Conservation (phyloP, 2,888 invertebrate species). For the Chironomus tentans region DNA sequence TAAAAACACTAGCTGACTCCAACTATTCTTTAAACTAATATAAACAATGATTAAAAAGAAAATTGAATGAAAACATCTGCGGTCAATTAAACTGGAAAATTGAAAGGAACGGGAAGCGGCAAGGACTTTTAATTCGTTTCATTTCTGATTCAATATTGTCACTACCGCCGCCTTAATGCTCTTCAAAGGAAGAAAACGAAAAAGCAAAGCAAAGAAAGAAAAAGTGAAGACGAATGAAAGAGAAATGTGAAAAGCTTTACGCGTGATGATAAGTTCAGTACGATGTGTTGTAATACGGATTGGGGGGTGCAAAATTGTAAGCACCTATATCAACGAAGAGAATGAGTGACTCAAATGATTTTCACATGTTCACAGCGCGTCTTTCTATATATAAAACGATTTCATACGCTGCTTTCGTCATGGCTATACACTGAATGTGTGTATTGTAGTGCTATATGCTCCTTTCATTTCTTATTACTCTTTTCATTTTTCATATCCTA, state of each 20-base stretch:
- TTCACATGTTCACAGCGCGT: constrained; percentile 17
- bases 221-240: neutral
- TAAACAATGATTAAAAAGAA: neutral
- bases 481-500: no score
- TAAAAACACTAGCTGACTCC: neutral
- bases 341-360: constrained; percentile 2
- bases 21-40: neutral
- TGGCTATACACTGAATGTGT: neutral
- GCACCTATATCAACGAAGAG: neutral
- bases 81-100: constrained; percentile 18
- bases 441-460: neutral
- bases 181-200: neutral
- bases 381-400: neutral
- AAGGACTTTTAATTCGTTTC: neutral
- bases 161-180: neutral
- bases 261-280: neutral
- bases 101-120: neutral
- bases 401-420: neutral
- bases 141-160: neutral
- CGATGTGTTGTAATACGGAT: neutral
- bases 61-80: neutral
- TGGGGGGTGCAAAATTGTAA: neutral
- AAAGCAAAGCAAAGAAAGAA: no score
- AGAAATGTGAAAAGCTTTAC: constrained; percentile 1
- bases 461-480: neutral